Evolutionary conservation across 2,797 vertebrate species (phyloP), one percentile per base, ranked within the genome.

Genomic region (Lycodopsis pacificus): DNA sequence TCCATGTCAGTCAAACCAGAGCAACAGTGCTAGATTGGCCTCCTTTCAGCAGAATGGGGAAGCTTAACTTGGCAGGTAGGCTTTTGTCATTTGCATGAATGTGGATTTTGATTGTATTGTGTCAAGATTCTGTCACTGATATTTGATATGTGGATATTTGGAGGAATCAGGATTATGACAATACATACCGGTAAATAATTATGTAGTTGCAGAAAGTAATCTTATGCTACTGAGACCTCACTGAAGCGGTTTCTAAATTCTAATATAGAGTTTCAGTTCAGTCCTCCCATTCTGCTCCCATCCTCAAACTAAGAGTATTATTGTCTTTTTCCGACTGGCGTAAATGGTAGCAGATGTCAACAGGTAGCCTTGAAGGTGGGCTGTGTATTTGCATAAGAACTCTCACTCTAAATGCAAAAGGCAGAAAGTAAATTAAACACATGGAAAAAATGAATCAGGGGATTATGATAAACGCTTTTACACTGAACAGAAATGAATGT

Each of bases 401-500:
- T 10, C 34, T 48, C 57, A 20, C 27, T 63, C 22, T 53, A 44
- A 75, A 61, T 61, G 25, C 30, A 49, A 67, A 75, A 69, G 25
- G 9, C 13, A 20, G 42, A 59, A 44, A 27, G 8, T 48, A 14
- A 66, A 66, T 77, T 89, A 86, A 91, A 91, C 84, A 89, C 48
- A 76, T 82, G 82, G 91, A 90, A 90, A 89, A 74, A 49, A 71
- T 17, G 19, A 68, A 59, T 85, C 34, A 63, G 54, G 61, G 59
- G 71, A 57, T 81, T 54, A 83, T 56, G 38, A 71, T 48, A 89
- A 86, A 92, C 88, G 89, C 94, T 95, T 96, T 96, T 96, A 89
- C 95, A 95, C 95, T 94, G 95, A 93, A 95, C 94, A 96, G 93
- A 97, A 93, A 95, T 97, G 96, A 97, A 97, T 98, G 96, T 97